Conservation (phyloP, 2,113 vertebrate species). For the Stigmatopora argus region DNA sequence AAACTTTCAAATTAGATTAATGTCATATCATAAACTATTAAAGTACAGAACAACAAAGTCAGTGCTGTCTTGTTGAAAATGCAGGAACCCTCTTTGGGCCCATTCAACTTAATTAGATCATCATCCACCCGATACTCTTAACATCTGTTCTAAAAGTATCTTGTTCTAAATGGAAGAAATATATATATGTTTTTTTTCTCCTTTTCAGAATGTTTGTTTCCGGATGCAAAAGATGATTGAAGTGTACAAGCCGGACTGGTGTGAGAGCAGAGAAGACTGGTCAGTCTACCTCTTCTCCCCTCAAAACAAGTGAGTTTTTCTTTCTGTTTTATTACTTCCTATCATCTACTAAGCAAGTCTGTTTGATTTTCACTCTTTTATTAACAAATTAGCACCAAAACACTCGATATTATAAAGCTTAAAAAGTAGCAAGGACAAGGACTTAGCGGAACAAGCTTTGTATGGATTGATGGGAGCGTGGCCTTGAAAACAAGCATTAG, state of each 20-base stretch:
- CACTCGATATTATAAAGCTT: neutral
- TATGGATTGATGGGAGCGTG: neutral
- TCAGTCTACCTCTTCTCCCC: constrained; percentile 94
- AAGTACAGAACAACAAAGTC: neutral
- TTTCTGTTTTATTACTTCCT: neutral
- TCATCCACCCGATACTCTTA: neutral
- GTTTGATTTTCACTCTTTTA: neutral
- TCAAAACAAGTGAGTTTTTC: constrained; percentile 79
- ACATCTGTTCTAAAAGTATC: neutral
- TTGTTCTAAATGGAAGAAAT: neutral
- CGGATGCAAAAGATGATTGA: constrained; percentile 95
- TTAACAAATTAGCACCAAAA: neutral
- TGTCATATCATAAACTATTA: neutral
- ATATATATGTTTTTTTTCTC: neutral
- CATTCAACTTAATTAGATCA: neutral
- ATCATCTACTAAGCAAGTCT: neutral
- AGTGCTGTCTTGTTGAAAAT: neutral
- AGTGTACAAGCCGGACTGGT: constrained; percentile 93
- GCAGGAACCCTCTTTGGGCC: neutral
- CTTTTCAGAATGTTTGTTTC: constrained; percentile 83
- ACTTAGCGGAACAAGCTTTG: neutral
- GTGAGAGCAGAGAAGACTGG: constrained; percentile 87
- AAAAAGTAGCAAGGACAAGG: too few relatives aligned
- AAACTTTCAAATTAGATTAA: too few relatives aligned
- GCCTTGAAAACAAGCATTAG: constrained; percentile 13